These are phyloP conservation scores for Ameiurus melas DNA, from an alignment of 2,113 vertebrate species.

Conservation along the genomic window DNA sequence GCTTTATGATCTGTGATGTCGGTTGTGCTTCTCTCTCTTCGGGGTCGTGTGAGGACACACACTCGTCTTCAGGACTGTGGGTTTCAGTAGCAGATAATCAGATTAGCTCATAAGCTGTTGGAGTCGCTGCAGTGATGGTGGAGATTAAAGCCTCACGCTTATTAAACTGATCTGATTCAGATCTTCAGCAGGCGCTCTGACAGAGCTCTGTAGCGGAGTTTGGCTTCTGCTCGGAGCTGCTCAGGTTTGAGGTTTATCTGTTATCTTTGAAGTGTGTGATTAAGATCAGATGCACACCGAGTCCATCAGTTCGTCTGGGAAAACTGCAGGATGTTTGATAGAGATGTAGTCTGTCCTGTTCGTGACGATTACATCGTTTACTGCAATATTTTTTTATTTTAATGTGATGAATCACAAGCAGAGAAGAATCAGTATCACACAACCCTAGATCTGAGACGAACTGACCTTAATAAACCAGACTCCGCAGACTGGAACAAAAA, in stretches of 20 bases:
- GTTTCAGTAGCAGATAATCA: background rate
- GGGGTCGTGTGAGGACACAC: background rate
- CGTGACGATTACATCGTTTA: too few species aligned
- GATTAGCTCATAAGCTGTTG: background rate
- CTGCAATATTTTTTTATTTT: too few species aligned
- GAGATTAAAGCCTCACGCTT: conserved; percentile 5
- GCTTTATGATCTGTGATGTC: background rate
- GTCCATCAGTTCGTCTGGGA: background rate
- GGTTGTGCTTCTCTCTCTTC: background rate
- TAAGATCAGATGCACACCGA: background rate
- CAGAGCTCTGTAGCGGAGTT: background rate
- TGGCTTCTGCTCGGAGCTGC: background rate
- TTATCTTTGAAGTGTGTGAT: background rate
- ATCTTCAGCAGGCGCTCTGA: background rate
- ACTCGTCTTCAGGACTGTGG: background rate
- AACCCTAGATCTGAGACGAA: too few species aligned
- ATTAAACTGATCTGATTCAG: conserved; percentile 7
- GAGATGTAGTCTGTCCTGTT: background rate
- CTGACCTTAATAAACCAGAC: too few species aligned
- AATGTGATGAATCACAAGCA: too few species aligned
- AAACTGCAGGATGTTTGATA: background rate
- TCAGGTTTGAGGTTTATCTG: background rate
- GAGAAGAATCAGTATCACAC: too few species aligned
- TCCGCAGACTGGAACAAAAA: too few species aligned
- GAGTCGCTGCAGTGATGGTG: background rate